A percentile compares a stretch with the other conserved stretches of the same genome.
Evolutionary conservation across 35 echinoderm and acorn worm genomes (phyloP).

Genomic region (Apostichopus parvimensis): DNA sequence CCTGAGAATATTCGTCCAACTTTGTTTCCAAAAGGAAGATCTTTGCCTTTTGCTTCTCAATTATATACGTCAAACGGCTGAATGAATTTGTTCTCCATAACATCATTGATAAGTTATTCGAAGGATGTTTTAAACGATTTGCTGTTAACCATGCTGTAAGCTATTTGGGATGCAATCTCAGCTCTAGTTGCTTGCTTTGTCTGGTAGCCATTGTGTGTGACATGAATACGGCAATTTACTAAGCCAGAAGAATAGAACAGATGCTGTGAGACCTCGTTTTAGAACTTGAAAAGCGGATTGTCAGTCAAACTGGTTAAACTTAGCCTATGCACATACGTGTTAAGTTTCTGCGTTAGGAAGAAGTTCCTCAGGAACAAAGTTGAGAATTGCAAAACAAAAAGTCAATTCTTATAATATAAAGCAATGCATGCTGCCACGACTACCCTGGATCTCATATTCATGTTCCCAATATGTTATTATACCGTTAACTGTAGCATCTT

Average conservation of each 20-base stretch:
- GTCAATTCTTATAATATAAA: too few relatives aligned
- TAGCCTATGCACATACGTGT: background rate
- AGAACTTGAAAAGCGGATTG: background rate
- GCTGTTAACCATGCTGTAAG: conserved; percentile 10
- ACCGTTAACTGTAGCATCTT: too few relatives aligned
- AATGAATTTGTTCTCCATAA: conserved; percentile 11
- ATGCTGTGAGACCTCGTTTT: background rate
- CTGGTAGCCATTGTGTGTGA: conserved; percentile 10
- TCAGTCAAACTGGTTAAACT: background rate
- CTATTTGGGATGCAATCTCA: background rate
- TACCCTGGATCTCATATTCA: too few relatives aligned
- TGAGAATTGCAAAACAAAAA: too few relatives aligned
- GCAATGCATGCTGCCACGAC: too few relatives aligned
- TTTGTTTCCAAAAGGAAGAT: conserved; percentile 31
- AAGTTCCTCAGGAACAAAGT: too few relatives aligned
- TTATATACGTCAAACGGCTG: background rate
- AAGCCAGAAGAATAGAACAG: background rate
- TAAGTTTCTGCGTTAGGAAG: too few relatives aligned
- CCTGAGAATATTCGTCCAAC: background rate
- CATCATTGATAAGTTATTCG: conserved; percentile 20
- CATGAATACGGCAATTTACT: background rate
- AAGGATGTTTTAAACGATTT: conserved; percentile 10
- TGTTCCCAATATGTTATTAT: too few relatives aligned
- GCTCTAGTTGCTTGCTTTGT: conserved; percentile 24
- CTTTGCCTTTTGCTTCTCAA: conserved; percentile 28